Base-by-base conservation (phyloP, 2,113 vertebrate genomes). In the Amphiprion ocellaris region DNA sequence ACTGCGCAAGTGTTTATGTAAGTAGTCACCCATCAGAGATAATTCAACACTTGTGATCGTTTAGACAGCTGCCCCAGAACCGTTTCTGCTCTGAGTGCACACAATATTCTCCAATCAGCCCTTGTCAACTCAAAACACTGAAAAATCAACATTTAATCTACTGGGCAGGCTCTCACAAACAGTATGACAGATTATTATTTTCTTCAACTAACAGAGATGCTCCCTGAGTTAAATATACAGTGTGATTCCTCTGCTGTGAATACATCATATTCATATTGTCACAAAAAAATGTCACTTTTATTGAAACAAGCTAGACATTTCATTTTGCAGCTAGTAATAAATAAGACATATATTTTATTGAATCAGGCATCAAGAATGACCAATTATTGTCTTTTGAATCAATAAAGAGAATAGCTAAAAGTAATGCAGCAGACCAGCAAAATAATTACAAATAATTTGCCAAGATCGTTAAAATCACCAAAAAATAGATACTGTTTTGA, bases 1-100 rank as follows among this genome's bases (percentile, higher is more conserved):
- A 71, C 41, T 2, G 46, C 14, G 9, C 21, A 28, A 85, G 41
- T 65, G 79, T 81, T 61, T 69, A 65, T 69, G 58, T 28, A 53
- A 74, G 70, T 74, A 63, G 6, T 46, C 68, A 23, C 39, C 73
- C 63, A 63, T 83, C 58, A 14, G 76, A 60, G 54, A 78, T 63
- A 59, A 82, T 74, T 76, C 74, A 81, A 70, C 84, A 61, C 60
- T 81, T 73, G 65, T 46, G 75, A 72, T 59, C 6, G 4, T 74
- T 74, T 66, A 79, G 56, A 81, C 77, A 79, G 55, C 82, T 71
- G 74, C 56, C 59, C 52, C 14, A 8, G 28, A 70, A 60, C 33
- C 2, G 19, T 1, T 41, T 26, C 56, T 12, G 65, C 67, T 58
- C 62, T 9, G 47, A 85, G 55, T 68, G 70, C 80, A 79, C 73